These are phyloP conservation scores for Myotis daubentonii DNA, from an alignment of 2,797 vertebrate species.

Conservation along the genomic window DNA sequence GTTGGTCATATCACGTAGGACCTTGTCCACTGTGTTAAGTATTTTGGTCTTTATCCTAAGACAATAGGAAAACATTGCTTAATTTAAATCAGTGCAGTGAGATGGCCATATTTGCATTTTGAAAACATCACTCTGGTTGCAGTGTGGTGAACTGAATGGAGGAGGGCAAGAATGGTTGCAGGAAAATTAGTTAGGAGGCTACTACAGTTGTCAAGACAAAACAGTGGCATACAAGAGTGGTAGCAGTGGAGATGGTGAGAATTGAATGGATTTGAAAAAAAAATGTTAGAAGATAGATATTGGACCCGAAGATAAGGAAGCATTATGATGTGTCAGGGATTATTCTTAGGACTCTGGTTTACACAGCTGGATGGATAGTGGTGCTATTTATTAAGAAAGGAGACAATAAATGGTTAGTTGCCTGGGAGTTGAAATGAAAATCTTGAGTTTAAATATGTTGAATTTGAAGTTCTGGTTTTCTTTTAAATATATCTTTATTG, in stretches of 20 bases:
- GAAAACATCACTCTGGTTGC: neutral
- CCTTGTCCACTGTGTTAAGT: neutral
- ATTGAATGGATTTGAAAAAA: neutral
- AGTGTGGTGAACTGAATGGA: neutral
- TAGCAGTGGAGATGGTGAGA: neutral
- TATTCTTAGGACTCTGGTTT: slow-evolving; percentile 1
- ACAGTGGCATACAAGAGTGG: neutral
- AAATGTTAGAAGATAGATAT: neutral
- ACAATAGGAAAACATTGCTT: neutral
- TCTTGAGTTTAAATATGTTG: neutral
- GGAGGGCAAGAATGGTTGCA: neutral
- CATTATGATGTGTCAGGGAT: neutral
- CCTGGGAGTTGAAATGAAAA: neutral
- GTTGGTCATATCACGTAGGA: neutral
- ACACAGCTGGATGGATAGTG: neutral
- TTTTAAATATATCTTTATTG: too few relatives aligned
- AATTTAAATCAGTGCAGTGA: neutral
- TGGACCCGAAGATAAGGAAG: neutral
- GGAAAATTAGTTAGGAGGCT: neutral
- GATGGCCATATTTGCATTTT: neutral
- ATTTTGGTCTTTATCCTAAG: slow-evolving; percentile 28
- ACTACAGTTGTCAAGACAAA: neutral
- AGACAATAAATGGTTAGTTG: neutral
- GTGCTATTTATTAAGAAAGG: neutral
- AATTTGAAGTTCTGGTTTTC: neutral